These are phyloP conservation scores for Tragelaphus scriptus DNA, from an alignment of 2,113 vertebrate species.

Conservation along the genomic window DNA sequence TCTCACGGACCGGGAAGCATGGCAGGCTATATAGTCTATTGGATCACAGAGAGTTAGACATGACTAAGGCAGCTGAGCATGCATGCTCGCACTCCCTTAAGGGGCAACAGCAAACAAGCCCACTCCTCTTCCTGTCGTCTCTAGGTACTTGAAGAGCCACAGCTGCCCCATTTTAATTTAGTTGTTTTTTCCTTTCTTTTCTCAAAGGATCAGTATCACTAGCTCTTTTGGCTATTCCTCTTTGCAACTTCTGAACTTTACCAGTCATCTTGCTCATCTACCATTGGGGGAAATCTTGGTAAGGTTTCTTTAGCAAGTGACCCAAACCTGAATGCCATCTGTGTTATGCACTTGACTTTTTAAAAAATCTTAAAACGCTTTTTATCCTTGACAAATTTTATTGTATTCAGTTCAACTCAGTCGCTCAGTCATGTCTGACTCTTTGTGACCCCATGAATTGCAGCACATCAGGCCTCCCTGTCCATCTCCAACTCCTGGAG, in stretches of 20 bases:
- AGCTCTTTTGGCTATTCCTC: background rate
- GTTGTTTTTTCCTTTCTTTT: background rate
- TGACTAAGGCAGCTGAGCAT: background rate
- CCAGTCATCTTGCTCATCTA: background rate
- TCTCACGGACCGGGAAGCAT: background rate
- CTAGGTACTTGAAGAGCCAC: background rate
- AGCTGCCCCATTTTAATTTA: background rate
- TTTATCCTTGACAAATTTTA: background rate
- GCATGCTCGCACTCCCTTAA: background rate
- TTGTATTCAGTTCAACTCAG: background rate
- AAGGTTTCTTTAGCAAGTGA: background rate
- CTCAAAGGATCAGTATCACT: background rate
- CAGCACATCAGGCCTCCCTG: background rate
- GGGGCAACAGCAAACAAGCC: background rate
- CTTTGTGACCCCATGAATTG: accelerated
- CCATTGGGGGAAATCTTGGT: background rate
- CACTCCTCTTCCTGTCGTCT: background rate
- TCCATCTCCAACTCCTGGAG: accelerated
- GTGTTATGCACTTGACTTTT: background rate
- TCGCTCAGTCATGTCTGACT: accelerated
- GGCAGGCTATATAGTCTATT: background rate
- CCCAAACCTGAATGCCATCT: background rate
- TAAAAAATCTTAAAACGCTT: background rate
- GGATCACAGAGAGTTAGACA: background rate
- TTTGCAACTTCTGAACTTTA: background rate